Percentiles rank a stretch among this genome's conserved stretches.
Conservation (phyloP, 1,140 invertebrate species). For the Euborellia annulipes region DNA sequence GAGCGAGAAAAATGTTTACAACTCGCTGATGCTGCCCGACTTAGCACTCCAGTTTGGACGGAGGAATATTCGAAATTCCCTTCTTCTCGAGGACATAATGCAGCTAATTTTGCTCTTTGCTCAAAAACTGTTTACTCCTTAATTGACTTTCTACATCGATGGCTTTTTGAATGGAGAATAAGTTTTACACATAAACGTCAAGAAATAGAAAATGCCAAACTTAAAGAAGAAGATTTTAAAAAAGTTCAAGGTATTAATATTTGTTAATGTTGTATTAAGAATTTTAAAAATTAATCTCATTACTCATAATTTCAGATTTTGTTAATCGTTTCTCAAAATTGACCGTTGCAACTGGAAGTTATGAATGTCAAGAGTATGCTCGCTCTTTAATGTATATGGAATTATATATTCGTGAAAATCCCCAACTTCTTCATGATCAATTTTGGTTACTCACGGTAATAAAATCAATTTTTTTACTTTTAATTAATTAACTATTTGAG, state of each 20-base stretch:
- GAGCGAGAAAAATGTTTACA: no score
- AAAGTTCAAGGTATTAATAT: conserved; percentile 24
- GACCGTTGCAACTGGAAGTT: conserved; percentile 49
- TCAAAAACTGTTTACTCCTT: conserved; percentile 50
- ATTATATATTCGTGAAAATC: conserved; percentile 42
- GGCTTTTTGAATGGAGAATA: conserved; percentile 43
- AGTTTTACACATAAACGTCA: conserved; percentile 12
- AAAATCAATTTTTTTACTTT: no score
- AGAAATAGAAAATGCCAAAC: conserved; percentile 22
- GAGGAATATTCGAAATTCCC: no score
- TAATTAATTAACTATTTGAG: no score
- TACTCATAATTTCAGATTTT: conserved; percentile 28
- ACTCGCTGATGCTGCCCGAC: no score
- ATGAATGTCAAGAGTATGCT: conserved; percentile 52
- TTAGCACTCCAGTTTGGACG: no score
- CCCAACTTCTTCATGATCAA: conserved; percentile 38
- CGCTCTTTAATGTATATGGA: conserved; percentile 58
- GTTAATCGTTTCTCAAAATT: conserved; percentile 42
- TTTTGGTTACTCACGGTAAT: conserved; percentile 27
- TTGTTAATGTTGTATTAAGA: conserved; percentile 3
- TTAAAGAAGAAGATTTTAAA: conserved; percentile 17
- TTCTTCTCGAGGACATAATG: background rate
- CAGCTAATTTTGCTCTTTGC: conserved; percentile 19
- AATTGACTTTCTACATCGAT: conserved; percentile 55
- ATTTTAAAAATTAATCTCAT: conserved; percentile 4